phyloP scores from a whole-genome alignment of 2,797 vertebrate species.

The Phylloscopus collybita region DNA sequence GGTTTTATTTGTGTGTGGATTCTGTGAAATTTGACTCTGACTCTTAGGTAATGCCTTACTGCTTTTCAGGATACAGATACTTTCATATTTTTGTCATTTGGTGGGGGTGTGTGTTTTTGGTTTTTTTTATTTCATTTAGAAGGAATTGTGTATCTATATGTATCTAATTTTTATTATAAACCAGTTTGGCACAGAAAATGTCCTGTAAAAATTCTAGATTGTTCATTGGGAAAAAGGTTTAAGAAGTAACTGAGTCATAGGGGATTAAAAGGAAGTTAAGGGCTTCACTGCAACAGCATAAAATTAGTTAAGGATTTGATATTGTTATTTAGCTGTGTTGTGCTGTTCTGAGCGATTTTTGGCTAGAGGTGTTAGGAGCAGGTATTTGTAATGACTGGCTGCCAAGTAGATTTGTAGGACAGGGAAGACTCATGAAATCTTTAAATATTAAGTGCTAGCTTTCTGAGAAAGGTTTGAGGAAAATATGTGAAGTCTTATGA shows the following conservation, averaged over 20 bases:
- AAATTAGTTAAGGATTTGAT: background rate
- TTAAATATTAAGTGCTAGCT: background rate
- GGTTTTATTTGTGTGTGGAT: background rate
- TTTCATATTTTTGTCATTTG: background rate
- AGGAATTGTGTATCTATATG: background rate
- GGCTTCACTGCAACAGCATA: background rate
- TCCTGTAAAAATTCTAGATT: background rate
- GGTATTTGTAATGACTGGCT: background rate
- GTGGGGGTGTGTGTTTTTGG: rapidly evolving
- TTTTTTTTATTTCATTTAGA: background rate
- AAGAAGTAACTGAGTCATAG: background rate
- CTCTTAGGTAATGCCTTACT: background rate
- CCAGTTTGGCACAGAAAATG: background rate
- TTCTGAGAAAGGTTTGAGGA: background rate
- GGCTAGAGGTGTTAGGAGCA: background rate
- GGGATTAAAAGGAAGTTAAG: background rate
- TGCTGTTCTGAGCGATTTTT: background rate
- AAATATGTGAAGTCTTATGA: background rate
- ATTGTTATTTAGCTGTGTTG: background rate
- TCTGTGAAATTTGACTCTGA: background rate
- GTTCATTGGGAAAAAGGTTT: background rate
- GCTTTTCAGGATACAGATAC: background rate
- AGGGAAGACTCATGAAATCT: background rate
- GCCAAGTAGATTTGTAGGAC: background rate
- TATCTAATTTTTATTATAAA: background rate